These are phyloP conservation scores for Pterocles gutturalis DNA, from an alignment of 2,113 vertebrate genomes.

Conservation along the genomic window DNA sequence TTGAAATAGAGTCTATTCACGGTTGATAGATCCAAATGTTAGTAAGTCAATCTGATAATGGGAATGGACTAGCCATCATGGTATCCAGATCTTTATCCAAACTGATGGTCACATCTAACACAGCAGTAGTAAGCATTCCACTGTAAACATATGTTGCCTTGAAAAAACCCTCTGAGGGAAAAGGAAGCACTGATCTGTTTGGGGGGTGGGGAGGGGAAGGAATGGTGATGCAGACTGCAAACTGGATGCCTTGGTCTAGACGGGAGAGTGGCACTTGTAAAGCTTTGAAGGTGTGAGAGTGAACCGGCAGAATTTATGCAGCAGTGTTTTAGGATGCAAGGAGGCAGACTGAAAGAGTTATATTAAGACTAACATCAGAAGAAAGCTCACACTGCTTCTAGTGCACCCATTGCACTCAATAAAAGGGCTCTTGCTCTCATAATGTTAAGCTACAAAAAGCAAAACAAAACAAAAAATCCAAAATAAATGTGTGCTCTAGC, in stretches of 20 bases:
- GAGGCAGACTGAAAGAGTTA: neutral
- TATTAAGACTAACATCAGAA: accelerated
- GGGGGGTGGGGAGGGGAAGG: too few relatives aligned
- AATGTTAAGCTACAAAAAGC: neutral
- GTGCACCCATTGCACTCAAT: neutral
- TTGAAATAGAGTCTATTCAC: neutral
- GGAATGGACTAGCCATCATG: neutral
- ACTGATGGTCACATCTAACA: neutral
- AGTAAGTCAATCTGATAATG: neutral
- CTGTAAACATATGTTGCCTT: neutral
- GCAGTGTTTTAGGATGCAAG: neutral
- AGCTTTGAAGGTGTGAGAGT: neutral
- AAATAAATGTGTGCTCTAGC: neutral
- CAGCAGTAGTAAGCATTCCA: neutral
- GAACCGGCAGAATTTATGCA: neutral
- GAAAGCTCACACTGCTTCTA: neutral
- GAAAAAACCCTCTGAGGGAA: neutral
- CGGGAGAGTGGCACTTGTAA: neutral
- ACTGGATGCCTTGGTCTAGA: neutral
- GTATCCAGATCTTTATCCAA: neutral
- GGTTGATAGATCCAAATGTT: neutral
- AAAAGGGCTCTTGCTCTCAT: neutral
- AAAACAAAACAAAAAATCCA: too few relatives aligned
- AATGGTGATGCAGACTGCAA: neutral
- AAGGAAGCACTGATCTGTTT: neutral